A percentile compares a stretch with the other conserved stretches of the same genome.
These are phyloP conservation scores for Choristoneura fumiferana DNA, from an alignment of 1,140 invertebrate genomes.

Conservation along the genomic window DNA sequence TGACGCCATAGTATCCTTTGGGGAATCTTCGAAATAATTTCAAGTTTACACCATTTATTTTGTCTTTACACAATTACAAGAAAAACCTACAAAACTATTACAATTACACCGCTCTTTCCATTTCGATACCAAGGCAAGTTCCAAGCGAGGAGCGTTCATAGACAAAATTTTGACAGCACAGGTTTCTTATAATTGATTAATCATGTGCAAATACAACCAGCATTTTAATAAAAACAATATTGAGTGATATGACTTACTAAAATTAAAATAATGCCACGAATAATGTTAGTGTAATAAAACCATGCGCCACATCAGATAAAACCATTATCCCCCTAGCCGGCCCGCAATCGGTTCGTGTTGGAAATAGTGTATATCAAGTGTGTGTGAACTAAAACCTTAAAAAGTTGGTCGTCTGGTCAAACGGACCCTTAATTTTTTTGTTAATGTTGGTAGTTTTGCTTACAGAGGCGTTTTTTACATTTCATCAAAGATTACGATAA, in stretches of 20 bases:
- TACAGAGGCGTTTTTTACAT: neutral
- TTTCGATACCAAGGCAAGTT: constrained; percentile 19
- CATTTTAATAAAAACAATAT: no score
- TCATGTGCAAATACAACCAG: constrained; percentile 11
- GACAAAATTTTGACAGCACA: constrained; percentile 24
- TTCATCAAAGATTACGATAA: no score
- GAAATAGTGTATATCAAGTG: no score
- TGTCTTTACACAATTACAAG: constrained; percentile 18
- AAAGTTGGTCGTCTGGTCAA: no score
- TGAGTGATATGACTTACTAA: no score
- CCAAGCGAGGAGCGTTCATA: constrained; percentile 20
- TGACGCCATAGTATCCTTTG: constrained; percentile 58
- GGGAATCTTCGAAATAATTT: constrained; percentile 31
- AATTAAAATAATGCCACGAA: no score
- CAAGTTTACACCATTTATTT: constrained; percentile 65
- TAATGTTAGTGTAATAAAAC: no score
- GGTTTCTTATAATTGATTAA: constrained; percentile 16
- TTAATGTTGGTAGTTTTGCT: neutral
- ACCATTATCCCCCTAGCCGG: no score
- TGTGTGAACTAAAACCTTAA: no score
- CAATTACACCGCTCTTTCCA: constrained; percentile 22
- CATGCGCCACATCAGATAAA: no score
- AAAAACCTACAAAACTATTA: constrained; percentile 5
- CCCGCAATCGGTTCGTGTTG: no score
- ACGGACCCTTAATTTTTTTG: neutral